Evolutionary conservation across 2,113 vertebrate species (phyloP).

Genomic region (Microtus richardsoni): DNA sequence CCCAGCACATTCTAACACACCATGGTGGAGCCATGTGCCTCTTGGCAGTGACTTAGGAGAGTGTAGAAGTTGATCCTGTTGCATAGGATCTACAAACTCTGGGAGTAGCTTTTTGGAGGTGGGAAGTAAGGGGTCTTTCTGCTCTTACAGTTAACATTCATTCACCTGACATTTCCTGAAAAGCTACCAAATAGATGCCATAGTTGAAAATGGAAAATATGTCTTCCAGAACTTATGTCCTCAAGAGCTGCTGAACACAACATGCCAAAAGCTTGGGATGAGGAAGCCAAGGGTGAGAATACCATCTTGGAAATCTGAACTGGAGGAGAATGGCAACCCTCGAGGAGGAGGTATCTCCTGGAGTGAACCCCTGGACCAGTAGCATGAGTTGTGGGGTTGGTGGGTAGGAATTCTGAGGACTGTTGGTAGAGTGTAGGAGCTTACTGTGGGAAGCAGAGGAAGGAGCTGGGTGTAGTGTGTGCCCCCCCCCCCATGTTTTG

Average conservation of each 20-base stretch:
- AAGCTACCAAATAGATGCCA: not conserved
- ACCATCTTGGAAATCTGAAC: not conserved
- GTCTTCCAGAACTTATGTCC: not conserved
- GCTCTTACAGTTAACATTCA: not conserved
- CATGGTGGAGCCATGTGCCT: not conserved
- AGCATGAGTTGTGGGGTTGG: not conserved
- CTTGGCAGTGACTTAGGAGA: not conserved
- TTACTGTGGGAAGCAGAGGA: not conserved
- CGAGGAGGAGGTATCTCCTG: not conserved
- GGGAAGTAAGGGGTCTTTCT: not conserved
- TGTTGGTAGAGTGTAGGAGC: not conserved
- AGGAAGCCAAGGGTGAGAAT: not conserved
- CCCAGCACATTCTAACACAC: not conserved
- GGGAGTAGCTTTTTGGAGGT: not conserved
- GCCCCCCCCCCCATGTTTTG: not conserved
- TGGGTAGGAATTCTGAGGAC: not conserved
- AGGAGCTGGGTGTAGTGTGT: rapidly evolving
- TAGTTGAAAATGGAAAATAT: not conserved
- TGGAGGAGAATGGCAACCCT: not conserved
- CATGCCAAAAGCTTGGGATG: not conserved
- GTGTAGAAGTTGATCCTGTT: not conserved
- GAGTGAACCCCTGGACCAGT: not conserved
- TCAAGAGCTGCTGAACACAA: not conserved
- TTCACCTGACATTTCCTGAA: not conserved
- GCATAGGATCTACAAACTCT: not conserved